Evolutionary conservation across 2,797 vertebrate genomes (phyloP), one percentile per base, ranked within the genome.

Genomic region (Sciurus vulgaris): DNA sequence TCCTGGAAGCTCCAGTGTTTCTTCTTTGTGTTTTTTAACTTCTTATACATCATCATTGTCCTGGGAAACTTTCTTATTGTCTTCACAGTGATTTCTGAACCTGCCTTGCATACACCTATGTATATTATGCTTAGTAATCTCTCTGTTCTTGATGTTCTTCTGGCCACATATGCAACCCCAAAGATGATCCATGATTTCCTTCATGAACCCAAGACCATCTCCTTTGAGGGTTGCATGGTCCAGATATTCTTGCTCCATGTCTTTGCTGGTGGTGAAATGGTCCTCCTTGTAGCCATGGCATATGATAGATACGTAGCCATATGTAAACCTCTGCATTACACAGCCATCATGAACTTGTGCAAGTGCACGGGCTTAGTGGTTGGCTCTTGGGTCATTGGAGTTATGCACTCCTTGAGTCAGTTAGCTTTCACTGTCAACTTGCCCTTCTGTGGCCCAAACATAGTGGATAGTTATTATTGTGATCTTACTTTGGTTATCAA

Each of bases 211-310:
- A 96, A 97, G 70, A 91, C 70, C 20, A 97, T 97, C 67, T 97
- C 94, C 3, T 97, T 97, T 78, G 93, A 94, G 33, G 87, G 85
- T 6, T 97, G 97, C 88, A 95, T 97, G 87, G 67, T 81, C 47
- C 97, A 97, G 72, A 94, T 95, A 86, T 97, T 97, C 59, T 89
- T 96, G 5, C 93, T 95, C n/a, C 97, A 97, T 69, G 86, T 96
- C 4, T 97, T 97, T 89, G 91, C 89, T 28, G 96, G 96, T 73
- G 89, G 94, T 35, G 97, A 97, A 51, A 96, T 97, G 86, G 79
- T 97, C 17, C 94, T 97, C 51, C 94, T 97, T 82, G 91, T 93
- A 77, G 96, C 92, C 17, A 97, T 91, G 86, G 93, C 90, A n/a
- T 97, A 94, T 79, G 95, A 96, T 33, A 97, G 93, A 22, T 96